Conservation (phyloP, 2,113 vertebrate genomes). For the Sceloporus tristichus region DNA sequence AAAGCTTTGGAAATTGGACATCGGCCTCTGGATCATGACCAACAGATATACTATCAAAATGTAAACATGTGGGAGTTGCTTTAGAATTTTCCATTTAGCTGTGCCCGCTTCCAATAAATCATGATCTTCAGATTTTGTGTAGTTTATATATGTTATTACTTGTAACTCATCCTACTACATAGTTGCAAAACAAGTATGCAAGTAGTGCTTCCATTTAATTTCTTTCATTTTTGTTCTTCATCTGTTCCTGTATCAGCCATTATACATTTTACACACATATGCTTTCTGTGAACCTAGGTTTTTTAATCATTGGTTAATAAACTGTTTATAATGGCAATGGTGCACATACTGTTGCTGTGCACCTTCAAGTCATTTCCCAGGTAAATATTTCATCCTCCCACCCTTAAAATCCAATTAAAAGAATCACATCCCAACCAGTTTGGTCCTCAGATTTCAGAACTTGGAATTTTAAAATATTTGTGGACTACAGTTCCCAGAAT, state of each 20-base stretch:
- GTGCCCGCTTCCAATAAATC: too few species aligned
- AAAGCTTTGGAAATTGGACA: too few species aligned
- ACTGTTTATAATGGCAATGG: not conserved
- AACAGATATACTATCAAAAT: too few species aligned
- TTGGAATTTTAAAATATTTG: not conserved
- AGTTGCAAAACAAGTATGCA: not conserved
- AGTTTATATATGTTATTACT: not conserved
- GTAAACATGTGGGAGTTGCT: too few species aligned
- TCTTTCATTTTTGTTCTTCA: not conserved
- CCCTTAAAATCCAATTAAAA: not conserved
- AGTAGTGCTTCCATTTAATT: not conserved
- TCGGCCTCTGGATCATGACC: too few species aligned
- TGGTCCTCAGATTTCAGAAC: not conserved
- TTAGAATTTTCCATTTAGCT: too few species aligned
- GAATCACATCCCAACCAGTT: not conserved
- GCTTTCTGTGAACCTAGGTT: not conserved
- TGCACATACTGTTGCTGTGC: not conserved
- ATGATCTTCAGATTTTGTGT: not conserved
- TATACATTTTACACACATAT: not conserved
- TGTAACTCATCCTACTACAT: not conserved
- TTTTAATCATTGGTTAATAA: not conserved
- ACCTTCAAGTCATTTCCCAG: not conserved
- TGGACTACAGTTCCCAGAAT: not conserved
- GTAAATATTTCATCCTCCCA: not conserved
- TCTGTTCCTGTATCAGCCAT: not conserved